Conservation (phyloP, 2,797 vertebrate genomes). For the Etheostoma perlongum region DNA sequence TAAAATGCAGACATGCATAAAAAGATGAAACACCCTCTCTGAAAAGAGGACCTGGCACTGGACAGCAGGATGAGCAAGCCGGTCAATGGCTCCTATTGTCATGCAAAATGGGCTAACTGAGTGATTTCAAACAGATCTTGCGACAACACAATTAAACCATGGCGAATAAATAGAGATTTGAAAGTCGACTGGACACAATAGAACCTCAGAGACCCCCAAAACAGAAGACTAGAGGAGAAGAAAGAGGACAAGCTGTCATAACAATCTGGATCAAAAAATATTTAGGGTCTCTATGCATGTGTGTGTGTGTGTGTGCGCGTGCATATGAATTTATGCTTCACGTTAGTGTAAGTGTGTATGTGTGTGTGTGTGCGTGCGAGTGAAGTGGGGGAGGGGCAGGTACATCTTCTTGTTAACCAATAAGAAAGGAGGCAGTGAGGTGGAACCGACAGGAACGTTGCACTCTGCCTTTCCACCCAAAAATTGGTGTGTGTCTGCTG, state of each 20-base stretch:
- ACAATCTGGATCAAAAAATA: slow-evolving; percentile 57
- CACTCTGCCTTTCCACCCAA: slow-evolving; percentile 68
- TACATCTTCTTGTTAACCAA: slow-evolving; percentile 63
- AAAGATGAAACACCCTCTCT: slow-evolving; percentile 77
- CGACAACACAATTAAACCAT: slow-evolving; percentile 79
- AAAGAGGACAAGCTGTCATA: slow-evolving; percentile 50
- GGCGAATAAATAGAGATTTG: slow-evolving; percentile 79
- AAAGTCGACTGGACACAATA: slow-evolving; percentile 81
- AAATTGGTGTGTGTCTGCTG: slow-evolving; percentile 79
- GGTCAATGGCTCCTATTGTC: slow-evolving; percentile 79
- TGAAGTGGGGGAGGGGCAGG: slow-evolving; percentile 25
- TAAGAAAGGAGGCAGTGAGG: slow-evolving; percentile 79
- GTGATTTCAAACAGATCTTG: slow-evolving; percentile 77
- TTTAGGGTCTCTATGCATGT: slow-evolving; percentile 29
- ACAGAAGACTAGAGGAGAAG: slow-evolving; percentile 39
- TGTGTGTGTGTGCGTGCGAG: slow-evolving; percentile 14
- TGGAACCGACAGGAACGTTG: slow-evolving; percentile 71
- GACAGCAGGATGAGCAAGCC: slow-evolving; percentile 56
- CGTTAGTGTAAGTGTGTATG: not conserved
- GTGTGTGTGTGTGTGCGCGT: slow-evolving; percentile 9
- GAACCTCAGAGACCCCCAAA: slow-evolving; percentile 54
- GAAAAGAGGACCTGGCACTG: slow-evolving; percentile 70
- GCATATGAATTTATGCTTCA: no score
- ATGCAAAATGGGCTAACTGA: slow-evolving; percentile 81
- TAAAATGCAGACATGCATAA: slow-evolving; percentile 71